These are phyloP conservation scores for Caligus rogercresseyi DNA, from an alignment of 1,140 invertebrate species.

Conservation along the genomic window DNA sequence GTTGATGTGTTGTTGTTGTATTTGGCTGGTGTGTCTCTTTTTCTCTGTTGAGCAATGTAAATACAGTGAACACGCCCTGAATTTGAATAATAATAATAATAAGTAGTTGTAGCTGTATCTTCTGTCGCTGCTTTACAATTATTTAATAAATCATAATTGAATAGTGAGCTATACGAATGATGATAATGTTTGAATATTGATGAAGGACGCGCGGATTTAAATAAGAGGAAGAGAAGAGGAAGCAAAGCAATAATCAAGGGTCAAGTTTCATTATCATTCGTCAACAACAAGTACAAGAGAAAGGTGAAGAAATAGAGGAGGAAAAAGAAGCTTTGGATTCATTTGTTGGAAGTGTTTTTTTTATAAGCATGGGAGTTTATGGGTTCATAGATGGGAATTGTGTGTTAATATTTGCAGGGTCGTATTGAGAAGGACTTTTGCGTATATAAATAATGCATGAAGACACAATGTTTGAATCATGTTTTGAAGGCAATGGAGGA, in stretches of 20 bases:
- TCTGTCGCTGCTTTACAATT: conserved; percentile 2
- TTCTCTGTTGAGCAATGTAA: neutral
- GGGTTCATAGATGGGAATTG: too few species aligned
- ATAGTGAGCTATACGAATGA: neutral
- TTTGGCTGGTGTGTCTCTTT: neutral
- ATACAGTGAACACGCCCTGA: conserved; percentile 3
- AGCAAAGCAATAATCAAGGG: neutral
- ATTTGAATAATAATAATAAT: neutral
- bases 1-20: conserved; percentile 3
- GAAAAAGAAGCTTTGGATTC: too few species aligned
- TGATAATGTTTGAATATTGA: neutral
- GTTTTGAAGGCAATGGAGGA: too few species aligned
- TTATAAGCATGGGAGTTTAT: too few species aligned
- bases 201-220: neutral
- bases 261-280: neutral
- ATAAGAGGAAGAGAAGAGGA: too few species aligned
- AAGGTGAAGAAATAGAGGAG: too few species aligned
- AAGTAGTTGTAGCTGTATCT: neutral
- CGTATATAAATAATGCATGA: too few species aligned
- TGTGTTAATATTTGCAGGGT: too few species aligned
- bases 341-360: too few species aligned
- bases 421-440: too few species aligned
- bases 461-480: too few species aligned
- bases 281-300: too few species aligned
- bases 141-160: neutral